Base-by-base conservation (phyloP, 2,113 vertebrate genomes). In the Chlamydotis undulata region DNA sequence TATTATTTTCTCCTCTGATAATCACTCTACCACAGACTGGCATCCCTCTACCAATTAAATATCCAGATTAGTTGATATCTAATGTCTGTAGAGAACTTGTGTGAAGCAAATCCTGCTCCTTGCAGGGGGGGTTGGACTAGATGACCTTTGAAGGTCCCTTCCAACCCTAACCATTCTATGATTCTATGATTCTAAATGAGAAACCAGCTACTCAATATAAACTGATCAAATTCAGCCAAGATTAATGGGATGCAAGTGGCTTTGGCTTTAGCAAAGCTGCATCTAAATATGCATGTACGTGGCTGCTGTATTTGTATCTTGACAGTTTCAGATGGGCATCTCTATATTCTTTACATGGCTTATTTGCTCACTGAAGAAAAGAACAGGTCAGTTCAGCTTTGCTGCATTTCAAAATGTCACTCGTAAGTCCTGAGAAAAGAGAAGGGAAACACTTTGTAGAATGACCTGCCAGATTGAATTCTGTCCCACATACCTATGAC, bases 261-360 rank as follows among this genome's bases (percentile, higher is more conserved):
- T 71, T 43, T 65, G 39, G 50, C 41, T 43, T 67, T 67, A 75
- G 45, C 85, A 93, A 28, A 39, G 57, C 76, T 83, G 39, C 31
- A 9, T 33, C 70, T 53, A 12, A 37, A 35, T 12, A 19, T 28
- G 22, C 25, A 5, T 4, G 13, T 6, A 7, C 12, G 14, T 8
- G 24, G 6, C 67, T 81, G 53, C 10, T 49, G n/a, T 28, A 9
- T 65, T 53, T 74, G 67, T 35, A 1, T 31, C 33, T 8, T 65
- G 10, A 74, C 28, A 4, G 7, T 21, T 49, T 19, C 69, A 81
- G 43, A 23, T 29, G 88, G 35, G 29, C 35, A 63, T 33, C 64
- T 74, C 39, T 41, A 2, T 16, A 2, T 24, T 59, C 50, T 37
- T 19, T 26, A 1, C 4, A 0, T 37, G 28, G 12, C 19, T 61